These are phyloP conservation scores for Aurelia sp. DNA, from an alignment of 30 jellyfish, hydroid and myxozoan species.

Conservation along the genomic window DNA sequence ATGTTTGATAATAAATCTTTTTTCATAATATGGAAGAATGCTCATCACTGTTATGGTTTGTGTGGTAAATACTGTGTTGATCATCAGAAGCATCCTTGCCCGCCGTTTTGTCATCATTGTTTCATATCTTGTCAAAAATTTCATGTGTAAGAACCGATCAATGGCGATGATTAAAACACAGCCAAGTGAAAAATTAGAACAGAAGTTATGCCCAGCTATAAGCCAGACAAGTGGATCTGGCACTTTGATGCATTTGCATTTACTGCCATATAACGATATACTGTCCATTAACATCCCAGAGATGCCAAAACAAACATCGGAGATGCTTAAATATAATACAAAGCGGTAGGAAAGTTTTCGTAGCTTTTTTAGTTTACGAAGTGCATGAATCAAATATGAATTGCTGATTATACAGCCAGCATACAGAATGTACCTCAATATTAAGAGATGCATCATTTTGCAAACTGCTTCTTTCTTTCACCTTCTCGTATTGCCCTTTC, in stretches of 20 bases:
- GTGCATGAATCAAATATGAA: slow-evolving; percentile 18
- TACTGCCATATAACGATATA: background rate
- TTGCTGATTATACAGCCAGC: slow-evolving; percentile 2
- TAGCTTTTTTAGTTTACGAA: slow-evolving; percentile 14
- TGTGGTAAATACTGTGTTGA: slow-evolving; percentile 25
- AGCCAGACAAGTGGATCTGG: background rate
- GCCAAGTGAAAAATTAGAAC: slow-evolving; percentile 25
- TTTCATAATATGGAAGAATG: slow-evolving; percentile 14
- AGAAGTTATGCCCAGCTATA: slow-evolving; percentile 12
- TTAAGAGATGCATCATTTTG: too few species aligned
- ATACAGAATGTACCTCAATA: background rate
- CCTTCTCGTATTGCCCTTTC: background rate
- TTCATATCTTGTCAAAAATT: background rate
- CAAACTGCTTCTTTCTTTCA: too few species aligned
- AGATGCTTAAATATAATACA: slow-evolving; percentile 18
- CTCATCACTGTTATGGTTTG: background rate
- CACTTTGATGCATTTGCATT: background rate
- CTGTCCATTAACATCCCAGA: background rate
- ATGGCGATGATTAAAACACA: slow-evolving; percentile 24
- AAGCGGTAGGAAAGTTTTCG: slow-evolving; percentile 11
- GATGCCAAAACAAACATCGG: slow-evolving; percentile 36
- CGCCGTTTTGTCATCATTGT: slow-evolving; percentile 37
- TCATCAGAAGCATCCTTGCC: slow-evolving; percentile 7
- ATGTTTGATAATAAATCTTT: background rate
- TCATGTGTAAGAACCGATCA: slow-evolving; percentile 65